A percentile compares a stretch with the other conserved stretches of the same genome.
Evolutionary conservation across 2,113 vertebrate species (phyloP).

Genomic region (Mustela lutreola): DNA sequence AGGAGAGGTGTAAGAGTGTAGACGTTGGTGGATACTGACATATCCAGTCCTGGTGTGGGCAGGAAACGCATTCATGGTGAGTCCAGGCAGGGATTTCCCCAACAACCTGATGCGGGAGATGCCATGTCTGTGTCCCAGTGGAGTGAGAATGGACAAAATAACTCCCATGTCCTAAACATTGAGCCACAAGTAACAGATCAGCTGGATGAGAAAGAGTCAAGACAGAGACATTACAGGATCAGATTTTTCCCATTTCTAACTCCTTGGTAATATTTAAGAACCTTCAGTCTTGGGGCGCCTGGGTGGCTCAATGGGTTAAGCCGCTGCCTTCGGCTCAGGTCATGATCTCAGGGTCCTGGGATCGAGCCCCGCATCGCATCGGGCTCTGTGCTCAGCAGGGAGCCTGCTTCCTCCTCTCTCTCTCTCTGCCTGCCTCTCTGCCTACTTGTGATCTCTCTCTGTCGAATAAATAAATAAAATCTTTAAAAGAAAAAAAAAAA

Average conservation of each 20-base stretch:
- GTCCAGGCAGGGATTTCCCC: background rate
- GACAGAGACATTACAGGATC: background rate
- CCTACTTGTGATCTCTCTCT: no score
- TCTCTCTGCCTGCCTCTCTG: no score
- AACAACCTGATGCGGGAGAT: background rate
- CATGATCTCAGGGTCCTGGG: no score
- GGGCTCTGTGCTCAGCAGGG: no score
- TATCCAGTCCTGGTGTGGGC: background rate
- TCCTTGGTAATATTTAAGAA: slow-evolving; percentile 27
- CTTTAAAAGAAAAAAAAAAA: background rate
- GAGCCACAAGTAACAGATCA: background rate
- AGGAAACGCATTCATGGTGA: background rate
- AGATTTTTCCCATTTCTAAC: background rate
- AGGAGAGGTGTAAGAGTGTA: background rate
- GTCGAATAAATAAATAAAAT: no score
- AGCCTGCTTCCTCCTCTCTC: no score
- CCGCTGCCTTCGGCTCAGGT: no score
- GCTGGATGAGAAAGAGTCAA: background rate
- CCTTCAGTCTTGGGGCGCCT: background rate
- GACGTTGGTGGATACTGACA: background rate
- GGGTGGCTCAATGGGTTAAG: no score
- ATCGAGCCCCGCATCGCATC: no score
- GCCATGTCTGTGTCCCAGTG: background rate
- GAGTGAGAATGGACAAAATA: background rate
- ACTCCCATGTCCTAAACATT: background rate